Evolutionary conservation across 2,888 invertebrate species (phyloP).

Genomic region (Troilus luridus): DNA sequence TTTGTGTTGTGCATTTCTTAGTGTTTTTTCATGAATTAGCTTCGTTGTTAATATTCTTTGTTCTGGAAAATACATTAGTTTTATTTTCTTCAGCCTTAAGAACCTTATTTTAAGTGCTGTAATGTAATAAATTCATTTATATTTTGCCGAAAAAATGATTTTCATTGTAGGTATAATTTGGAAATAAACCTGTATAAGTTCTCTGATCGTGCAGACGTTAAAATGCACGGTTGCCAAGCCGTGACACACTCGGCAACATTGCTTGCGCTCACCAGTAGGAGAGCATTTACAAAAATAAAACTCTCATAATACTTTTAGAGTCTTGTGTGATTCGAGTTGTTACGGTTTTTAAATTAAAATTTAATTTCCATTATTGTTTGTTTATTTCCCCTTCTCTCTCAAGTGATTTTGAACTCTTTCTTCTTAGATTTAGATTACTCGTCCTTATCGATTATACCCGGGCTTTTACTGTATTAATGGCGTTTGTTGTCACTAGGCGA

Average conservation of each 20-base stretch:
- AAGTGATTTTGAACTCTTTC: background rate
- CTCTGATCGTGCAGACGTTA: conserved; percentile 62
- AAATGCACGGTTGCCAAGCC: conserved; percentile 63
- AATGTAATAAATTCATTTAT: background rate
- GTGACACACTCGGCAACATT: conserved; percentile 63
- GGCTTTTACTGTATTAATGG: conserved; percentile 38
- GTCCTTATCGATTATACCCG: conserved; percentile 58
- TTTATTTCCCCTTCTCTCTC: background rate
- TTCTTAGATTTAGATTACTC: conserved; percentile 5
- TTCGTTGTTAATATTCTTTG: background rate
- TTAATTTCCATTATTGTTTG: background rate
- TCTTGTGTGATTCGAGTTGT: conserved; percentile 12
- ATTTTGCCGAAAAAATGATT: background rate
- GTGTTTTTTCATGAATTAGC: background rate
- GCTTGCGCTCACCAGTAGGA: conserved; percentile 62
- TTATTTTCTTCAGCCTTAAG: background rate
- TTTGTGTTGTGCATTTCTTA: background rate
- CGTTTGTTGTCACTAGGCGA: conserved; percentile 49
- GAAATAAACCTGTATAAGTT: conserved; percentile 62
- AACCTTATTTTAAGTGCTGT: background rate
- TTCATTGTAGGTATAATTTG: conserved; percentile 32
- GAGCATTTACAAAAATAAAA: conserved; percentile 63
- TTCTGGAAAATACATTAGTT: background rate
- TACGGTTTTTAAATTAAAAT: background rate
- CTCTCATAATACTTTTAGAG: conserved; percentile 31